Evolutionary conservation across 1,140 invertebrate species (phyloP).

Genomic region (Hylaeus anthracinus): DNA sequence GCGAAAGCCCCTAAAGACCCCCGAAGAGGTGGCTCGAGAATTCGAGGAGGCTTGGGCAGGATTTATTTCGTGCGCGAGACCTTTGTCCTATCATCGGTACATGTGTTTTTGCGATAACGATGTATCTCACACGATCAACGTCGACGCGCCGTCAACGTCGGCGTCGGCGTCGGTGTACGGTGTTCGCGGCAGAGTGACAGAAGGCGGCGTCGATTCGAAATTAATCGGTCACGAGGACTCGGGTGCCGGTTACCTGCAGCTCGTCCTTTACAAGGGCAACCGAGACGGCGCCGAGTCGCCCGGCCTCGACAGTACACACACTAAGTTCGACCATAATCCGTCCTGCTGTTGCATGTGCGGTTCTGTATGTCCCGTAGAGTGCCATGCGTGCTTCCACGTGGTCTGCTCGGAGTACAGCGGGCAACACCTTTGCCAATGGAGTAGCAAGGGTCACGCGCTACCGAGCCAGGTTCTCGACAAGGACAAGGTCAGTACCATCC

Average conservation of each 20-base stretch:
- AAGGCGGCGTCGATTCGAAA: slow-evolving; percentile 35
- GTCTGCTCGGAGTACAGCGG: slow-evolving; percentile 82
- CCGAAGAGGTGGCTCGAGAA: slow-evolving; percentile 35
- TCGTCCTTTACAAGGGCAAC: slow-evolving; percentile 32
- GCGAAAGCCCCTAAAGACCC: background rate
- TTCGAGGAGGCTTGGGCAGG: slow-evolving; percentile 36
- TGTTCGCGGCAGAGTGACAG: slow-evolving; percentile 11
- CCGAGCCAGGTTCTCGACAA: slow-evolving; percentile 80
- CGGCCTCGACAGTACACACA: background rate
- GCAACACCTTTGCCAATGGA: slow-evolving; percentile 83
- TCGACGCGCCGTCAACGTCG: background rate
- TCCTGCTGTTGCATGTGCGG: slow-evolving; percentile 85
- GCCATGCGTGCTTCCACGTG: slow-evolving; percentile 85
- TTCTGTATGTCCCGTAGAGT: slow-evolving; percentile 84
- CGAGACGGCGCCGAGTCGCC: background rate
- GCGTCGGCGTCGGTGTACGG: background rate
- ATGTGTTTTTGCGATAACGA: slow-evolving; percentile 80
- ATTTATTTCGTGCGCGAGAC: slow-evolving; percentile 76
- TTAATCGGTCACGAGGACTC: slow-evolving; percentile 42
- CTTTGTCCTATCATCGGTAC: slow-evolving; percentile 81
- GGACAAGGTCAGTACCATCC: slow-evolving; percentile 80
- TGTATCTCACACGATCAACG: background rate
- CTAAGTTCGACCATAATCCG: slow-evolving; percentile 49
- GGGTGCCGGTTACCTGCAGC: background rate
- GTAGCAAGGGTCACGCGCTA: slow-evolving; percentile 79